Evolutionary conservation across 1,140 invertebrate genomes (phyloP).

Genomic region (Solenopsis invicta): DNA sequence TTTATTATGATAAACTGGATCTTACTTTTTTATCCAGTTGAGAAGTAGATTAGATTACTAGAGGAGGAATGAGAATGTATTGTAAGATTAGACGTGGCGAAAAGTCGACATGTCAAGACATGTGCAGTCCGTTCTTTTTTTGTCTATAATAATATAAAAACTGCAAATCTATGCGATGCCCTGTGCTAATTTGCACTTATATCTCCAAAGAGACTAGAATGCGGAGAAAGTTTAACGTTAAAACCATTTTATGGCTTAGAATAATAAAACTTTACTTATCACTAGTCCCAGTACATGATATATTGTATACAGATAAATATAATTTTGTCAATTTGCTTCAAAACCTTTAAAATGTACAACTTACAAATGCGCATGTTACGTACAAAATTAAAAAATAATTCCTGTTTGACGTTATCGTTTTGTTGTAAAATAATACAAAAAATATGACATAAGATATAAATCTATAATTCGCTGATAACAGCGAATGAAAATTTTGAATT

Average conservation of each 20-base stretch:
- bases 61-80: neutral
- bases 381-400: constrained; percentile 26
- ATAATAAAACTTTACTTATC: neutral
- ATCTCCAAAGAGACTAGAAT: neutral
- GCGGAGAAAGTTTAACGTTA: neutral
- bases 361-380: neutral
- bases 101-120: neutral
- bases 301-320: neutral
- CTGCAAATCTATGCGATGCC: neutral
- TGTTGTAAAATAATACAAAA: neutral
- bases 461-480: too few species aligned
- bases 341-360: neutral
- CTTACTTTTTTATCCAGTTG: neutral
- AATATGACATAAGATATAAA: too few species aligned
- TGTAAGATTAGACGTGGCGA: neutral
- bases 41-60: neutral
- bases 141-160: neutral
- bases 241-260: neutral
- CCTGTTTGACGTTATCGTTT: neutral
- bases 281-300: neutral
- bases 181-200: neutral
- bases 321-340: neutral
- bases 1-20: constrained; percentile 28
- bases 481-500: too few species aligned
- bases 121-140: neutral